These are phyloP conservation scores for Panthera tigris DNA, from an alignment of 2,113 vertebrate species.

Conservation along the genomic window DNA sequence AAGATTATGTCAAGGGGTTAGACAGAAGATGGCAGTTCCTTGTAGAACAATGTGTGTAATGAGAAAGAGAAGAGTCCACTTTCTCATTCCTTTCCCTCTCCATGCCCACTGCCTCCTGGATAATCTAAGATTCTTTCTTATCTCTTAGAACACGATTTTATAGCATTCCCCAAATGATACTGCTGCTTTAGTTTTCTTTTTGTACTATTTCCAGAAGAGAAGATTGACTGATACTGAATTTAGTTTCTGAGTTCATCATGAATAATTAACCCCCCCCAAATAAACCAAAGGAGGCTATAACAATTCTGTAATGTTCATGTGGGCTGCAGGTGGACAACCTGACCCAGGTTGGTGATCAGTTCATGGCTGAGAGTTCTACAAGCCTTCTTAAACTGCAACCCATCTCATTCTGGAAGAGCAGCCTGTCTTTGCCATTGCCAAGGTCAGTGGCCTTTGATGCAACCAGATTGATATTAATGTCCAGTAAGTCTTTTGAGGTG, in stretches of 20 bases:
- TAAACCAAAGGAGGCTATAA: background rate
- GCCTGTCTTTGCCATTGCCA: background rate
- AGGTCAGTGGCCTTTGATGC: background rate
- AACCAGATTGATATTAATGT: background rate
- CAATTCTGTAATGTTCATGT: background rate
- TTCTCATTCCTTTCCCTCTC: background rate
- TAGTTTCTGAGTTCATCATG: background rate
- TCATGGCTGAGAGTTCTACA: background rate
- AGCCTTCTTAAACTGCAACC: background rate
- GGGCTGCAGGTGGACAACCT: background rate
- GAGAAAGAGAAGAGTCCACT: background rate
- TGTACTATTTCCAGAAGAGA: background rate
- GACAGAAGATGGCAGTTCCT: background rate
- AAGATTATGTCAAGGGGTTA: background rate
- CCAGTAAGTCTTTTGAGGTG: background rate
- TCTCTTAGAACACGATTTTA: background rate
- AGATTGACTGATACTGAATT: background rate
- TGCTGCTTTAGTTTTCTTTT: background rate
- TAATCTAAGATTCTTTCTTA: background rate
- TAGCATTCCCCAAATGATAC: background rate
- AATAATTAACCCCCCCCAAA: background rate
- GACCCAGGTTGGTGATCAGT: background rate
- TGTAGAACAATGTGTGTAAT: background rate
- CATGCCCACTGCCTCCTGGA: background rate
- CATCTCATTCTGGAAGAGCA: background rate